A percentile compares a stretch with the other conserved stretches of the same genome.
Conservation (phyloP, 2,113 vertebrate species). For the Xerus inauris region DNA sequence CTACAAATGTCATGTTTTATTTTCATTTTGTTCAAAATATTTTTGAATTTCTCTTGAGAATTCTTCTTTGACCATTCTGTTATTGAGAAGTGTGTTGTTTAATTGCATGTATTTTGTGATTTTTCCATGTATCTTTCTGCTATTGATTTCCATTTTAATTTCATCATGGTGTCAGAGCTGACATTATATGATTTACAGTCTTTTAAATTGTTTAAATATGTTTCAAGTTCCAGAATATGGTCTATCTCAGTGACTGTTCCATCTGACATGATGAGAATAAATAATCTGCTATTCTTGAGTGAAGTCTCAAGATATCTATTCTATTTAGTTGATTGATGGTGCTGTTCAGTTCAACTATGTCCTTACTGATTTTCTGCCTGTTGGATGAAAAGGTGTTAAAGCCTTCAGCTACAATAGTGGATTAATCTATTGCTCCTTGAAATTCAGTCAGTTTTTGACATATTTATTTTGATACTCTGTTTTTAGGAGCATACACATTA, state of each 20-base stretch:
- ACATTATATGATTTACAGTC: background rate
- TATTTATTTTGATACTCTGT: background rate
- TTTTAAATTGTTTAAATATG: background rate
- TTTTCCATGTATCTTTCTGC: background rate
- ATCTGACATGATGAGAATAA: background rate
- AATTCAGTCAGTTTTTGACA: background rate
- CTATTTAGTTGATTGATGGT: background rate
- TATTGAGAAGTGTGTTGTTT: background rate
- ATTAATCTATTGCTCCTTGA: background rate
- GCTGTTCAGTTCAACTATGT: background rate
- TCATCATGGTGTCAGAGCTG: background rate
- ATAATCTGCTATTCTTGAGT: background rate
- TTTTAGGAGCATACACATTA: background rate
- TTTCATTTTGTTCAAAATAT: background rate
- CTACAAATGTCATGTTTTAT: background rate
- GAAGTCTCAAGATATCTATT: background rate
- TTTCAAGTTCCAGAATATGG: background rate
- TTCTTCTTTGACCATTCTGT: background rate
- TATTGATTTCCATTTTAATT: constrained; percentile 6
- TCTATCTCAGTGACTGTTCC: background rate
- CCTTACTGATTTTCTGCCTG: background rate
- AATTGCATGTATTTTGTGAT: background rate
- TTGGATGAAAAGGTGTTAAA: background rate
- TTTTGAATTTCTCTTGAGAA: background rate
- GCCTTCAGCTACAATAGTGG: background rate